Conservation (phyloP, 2,113 vertebrate species). For the Hiodon alosoides region DNA sequence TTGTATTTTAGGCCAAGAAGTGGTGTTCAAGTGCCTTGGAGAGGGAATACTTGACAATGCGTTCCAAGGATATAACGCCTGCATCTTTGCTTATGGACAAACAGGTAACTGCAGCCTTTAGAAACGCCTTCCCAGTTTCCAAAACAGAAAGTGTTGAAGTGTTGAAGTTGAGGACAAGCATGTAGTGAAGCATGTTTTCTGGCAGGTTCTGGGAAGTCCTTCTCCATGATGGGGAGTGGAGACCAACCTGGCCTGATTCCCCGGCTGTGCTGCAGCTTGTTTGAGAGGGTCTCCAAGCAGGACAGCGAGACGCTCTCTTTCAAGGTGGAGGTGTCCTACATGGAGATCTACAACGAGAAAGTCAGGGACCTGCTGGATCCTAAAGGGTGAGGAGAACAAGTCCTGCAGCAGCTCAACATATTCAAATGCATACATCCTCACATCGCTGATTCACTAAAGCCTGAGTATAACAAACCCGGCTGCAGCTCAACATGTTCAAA, state of each 20-base stretch:
- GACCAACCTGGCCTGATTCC: constrained; percentile 95
- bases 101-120: constrained; percentile 73
- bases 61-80: constrained; percentile 98
- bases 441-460: background rate
- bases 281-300: constrained; percentile 83
- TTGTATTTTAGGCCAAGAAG: constrained; percentile 84
- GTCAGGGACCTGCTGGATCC: constrained; percentile 95
- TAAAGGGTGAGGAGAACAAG: constrained; percentile 79
- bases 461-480: background rate
- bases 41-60: constrained; percentile 98
- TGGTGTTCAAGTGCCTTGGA: constrained; percentile 98
- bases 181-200: constrained; percentile 18
- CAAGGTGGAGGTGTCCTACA: constrained; percentile 96
- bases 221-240: constrained; percentile 97
- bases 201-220: constrained; percentile 95
- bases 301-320: constrained; percentile 80
- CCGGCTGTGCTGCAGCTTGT: constrained; percentile 91
- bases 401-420: background rate
- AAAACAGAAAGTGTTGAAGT: background rate
- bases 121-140: background rate
- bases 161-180: constrained; percentile 12
- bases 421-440: constrained; percentile 16
- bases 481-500: too few relatives aligned
- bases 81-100: constrained; percentile 99
- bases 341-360: constrained; percentile 99